Evolutionary conservation across 2,797 vertebrate genomes (phyloP).

Genomic region (Sarcophilus harrisii): DNA sequence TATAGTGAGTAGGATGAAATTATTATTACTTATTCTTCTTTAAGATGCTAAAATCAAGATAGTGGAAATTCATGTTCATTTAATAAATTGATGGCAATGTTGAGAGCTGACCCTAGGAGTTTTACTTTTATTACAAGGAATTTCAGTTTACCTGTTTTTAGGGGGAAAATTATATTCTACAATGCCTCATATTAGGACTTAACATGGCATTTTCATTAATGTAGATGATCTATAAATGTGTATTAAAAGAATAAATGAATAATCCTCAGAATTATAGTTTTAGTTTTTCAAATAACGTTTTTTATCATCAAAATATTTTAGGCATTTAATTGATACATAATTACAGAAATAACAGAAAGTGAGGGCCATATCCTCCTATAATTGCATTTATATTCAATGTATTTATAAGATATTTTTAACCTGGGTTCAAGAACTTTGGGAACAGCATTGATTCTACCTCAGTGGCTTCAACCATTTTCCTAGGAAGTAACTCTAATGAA

Average conservation of each 20-base stretch:
- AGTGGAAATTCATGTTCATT: not conserved
- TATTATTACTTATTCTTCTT: slow-evolving; percentile 5
- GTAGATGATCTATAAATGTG: not conserved
- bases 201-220: not conserved
- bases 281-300: not conserved
- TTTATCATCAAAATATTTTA: not conserved
- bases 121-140: not conserved
- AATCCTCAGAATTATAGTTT: not conserved
- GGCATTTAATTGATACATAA: not conserved
- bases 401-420: not conserved
- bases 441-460: not conserved
- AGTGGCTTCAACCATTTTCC: not conserved
- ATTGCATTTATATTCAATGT: not conserved
- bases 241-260: not conserved
- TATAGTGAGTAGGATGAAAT: slow-evolving; percentile 1
- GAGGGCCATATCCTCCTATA: not conserved
- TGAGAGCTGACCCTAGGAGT: not conserved
- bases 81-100: not conserved
- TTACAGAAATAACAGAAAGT: not conserved
- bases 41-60: slow-evolving; percentile 8
- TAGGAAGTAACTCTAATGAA: not conserved
- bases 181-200: not conserved
- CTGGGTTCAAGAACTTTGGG: not conserved
- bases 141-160: not conserved
- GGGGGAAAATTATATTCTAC: not conserved